Percentiles rank a stretch among this genome's conserved stretches.
Conservation (phyloP, 2,797 vertebrate genomes). For the Poecilia picta region DNA sequence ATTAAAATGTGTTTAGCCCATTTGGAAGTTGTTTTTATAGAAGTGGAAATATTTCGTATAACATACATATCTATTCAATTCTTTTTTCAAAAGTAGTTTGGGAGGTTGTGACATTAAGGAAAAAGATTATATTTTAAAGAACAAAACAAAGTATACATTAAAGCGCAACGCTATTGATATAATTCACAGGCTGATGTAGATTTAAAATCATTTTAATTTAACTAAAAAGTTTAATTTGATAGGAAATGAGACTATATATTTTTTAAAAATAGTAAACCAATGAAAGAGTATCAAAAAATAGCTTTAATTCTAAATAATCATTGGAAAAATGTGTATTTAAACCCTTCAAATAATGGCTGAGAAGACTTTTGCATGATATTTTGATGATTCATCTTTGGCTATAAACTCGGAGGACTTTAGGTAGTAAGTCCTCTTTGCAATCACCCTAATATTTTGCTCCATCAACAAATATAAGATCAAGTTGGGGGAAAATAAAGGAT, state of each 20-base stretch:
- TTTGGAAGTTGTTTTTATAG: not conserved
- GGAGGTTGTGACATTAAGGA: not conserved
- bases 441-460: not conserved
- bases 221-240: not conserved
- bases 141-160: not conserved
- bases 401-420: not conserved
- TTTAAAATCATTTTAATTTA: not conserved
- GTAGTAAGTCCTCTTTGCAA: not conserved
- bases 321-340: not conserved
- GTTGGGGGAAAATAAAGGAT: constrained; percentile 82
- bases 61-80: not conserved
- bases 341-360: not conserved
- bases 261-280: not conserved
- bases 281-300: not conserved
- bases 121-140: not conserved
- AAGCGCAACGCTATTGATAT: not conserved
- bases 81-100: not conserved
- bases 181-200: not conserved
- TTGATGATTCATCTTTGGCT: not conserved
- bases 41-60: not conserved
- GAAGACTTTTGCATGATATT: not conserved
- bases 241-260: not conserved
- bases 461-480: not conserved
- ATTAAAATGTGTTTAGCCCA: not conserved
- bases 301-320: not conserved